phyloP scores from a whole-genome alignment of 1,140 invertebrate genomes.

The Drosophila neocordata region DNA sequence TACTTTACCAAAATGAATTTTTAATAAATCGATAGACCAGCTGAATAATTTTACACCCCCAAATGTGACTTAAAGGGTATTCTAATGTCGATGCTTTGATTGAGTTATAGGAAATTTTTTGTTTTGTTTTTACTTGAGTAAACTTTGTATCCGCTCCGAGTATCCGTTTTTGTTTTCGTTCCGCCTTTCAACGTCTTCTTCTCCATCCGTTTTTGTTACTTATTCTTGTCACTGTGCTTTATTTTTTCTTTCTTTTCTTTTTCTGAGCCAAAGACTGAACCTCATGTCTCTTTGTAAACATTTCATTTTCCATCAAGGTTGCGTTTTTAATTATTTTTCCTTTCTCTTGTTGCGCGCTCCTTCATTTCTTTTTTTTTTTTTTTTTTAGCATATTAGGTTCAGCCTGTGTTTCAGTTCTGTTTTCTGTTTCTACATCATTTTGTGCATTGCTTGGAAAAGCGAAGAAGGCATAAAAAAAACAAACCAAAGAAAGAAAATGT shows the following conservation, averaged over 20 bases:
- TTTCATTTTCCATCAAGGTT: conserved; percentile 82
- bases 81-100: not conserved
- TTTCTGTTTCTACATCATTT: conserved; percentile 75
- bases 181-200: conserved; percentile 63
- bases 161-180: conserved; percentile 75
- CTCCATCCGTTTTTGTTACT: conserved; percentile 15
- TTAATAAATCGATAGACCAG: no score
- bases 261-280: conserved; percentile 23
- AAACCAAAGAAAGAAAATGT: conserved; percentile 6
- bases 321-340: conserved; percentile 82
- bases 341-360: conserved; percentile 68
- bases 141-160: conserved; percentile 75
- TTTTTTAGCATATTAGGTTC: conserved; percentile 71
- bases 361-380: conserved; percentile 21
- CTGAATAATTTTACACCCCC: no score
- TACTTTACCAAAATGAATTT: no score
- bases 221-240: conserved; percentile 62
- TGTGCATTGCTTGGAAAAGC: conserved; percentile 45
- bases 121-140: conserved; percentile 57
- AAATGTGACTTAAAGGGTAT: not conserved
- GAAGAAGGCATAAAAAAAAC: conserved; percentile 14
- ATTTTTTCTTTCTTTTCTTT: conserved; percentile 29
- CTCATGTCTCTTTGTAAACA: conserved; percentile 73
- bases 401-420: conserved; percentile 8
- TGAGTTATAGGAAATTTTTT: not conserved